Evolutionary conservation across 2,888 invertebrate species (phyloP).

Genomic region (Drosophila emarginata): DNA sequence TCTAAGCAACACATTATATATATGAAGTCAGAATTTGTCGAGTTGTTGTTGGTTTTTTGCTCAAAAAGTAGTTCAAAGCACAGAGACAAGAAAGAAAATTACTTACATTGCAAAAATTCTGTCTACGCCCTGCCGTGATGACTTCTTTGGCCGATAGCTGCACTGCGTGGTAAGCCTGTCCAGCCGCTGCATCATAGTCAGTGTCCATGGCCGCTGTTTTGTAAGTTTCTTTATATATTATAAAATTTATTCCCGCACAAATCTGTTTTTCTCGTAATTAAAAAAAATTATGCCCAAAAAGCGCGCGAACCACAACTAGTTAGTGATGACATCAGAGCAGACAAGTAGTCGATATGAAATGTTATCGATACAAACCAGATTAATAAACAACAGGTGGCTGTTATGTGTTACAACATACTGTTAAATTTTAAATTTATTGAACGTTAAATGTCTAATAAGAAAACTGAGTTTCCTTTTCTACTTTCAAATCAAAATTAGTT

Average conservation of each 20-base stretch:
- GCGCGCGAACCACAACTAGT: conserved; percentile 1
- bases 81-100: not conserved
- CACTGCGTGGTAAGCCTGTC: conserved; percentile 78
- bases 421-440: not conserved
- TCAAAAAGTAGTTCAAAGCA: conserved; percentile 14
- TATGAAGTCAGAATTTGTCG: conserved; percentile 2
- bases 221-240: not conserved
- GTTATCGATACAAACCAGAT: not conserved
- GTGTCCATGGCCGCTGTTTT: conserved; percentile 65
- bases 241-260: not conserved
- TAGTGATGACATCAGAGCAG: not conserved
- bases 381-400: not conserved
- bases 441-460: too few species aligned
- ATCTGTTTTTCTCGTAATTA: not conserved
- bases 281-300: conserved; percentile 5
- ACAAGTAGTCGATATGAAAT: not conserved
- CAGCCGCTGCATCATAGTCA: conserved; percentile 61
- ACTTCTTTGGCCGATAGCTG: conserved; percentile 81
- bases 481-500: too few species aligned
- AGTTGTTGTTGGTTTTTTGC: conserved; percentile 14
- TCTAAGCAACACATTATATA: conserved; percentile 66
- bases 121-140: conserved; percentile 78
- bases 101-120: conserved; percentile 81
- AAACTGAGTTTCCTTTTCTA: too few species aligned
- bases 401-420: not conserved